Base-by-base conservation (phyloP, 2,113 vertebrate species). In the Laticauda colubrina region DNA sequence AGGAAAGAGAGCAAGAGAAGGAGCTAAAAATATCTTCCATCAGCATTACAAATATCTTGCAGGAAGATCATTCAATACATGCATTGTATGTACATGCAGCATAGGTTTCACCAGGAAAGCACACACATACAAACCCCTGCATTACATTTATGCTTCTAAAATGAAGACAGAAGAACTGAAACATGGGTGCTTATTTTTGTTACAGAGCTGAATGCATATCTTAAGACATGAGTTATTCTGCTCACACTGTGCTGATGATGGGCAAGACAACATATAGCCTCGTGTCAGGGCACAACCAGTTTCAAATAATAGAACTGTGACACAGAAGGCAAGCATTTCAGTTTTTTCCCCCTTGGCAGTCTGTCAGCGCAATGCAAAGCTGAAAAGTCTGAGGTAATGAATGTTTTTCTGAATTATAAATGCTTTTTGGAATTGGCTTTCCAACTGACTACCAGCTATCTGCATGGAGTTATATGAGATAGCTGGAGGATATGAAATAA, bases 11-110 rank as follows among this genome's bases (percentile, higher is more conserved):
- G 53, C 55, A 54, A 12, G 34, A 85, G 39, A 88, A 69, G 39
- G 26, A 93, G 11, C 85, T 96, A 91, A 95, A 95, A 91, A 21
- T 29, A 45, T 92, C 23, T 51, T 81, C 69, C 34, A 81, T 15
- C 54, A 81, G 6, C 93, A 94, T 95, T 91, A 93, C 91, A 94
- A 95, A 94, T 23, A 15, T 24, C 64, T 90, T 55, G 45, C 85
- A 57, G 89, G 54, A 29, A 56, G 95, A 92, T 88, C 85, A 94
- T 94, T 89, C 48, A 21, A 34, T 0, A 0, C 54, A 39, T 54
- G 91, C 59, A 34, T 4, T 85, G 18, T 87, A 64, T 88, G 89
- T 56, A 91, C 90, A 2, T 1, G 61, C 61, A 34, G 85, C 0
- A 0, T 1, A 0, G 7, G 0, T 0, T 39, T 86, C 90, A 94